phyloP scores from a whole-genome alignment of 2,797 vertebrate genomes.

The Pangasius mekongensis region DNA sequence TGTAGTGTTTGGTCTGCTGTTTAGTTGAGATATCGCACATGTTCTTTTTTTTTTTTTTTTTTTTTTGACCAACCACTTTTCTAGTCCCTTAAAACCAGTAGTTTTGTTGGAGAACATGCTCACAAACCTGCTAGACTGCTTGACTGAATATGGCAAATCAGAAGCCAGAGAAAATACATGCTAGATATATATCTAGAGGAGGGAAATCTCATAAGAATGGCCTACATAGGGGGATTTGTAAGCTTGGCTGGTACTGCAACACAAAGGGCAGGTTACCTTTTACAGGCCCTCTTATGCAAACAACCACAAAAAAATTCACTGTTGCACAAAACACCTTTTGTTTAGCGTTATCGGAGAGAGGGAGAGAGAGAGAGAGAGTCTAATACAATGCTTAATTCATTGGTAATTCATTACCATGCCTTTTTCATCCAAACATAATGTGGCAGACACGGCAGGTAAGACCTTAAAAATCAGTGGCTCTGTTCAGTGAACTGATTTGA shows the following conservation, averaged over 20 bases:
- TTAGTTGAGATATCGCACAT: background rate
- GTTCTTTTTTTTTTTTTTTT: background rate
- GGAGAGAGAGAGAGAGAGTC: constrained; percentile 20
- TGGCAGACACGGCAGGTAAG: background rate
- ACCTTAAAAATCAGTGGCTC: background rate
- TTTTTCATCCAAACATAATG: background rate
- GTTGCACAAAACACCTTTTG: constrained; percentile 53
- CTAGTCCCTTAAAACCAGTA: background rate
- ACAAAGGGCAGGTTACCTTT: constrained; percentile 49
- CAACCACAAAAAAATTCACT: constrained; percentile 52
- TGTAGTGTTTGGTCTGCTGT: background rate
- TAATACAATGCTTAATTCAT: constrained; percentile 32
- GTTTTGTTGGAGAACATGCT: background rate
- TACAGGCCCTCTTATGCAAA: constrained; percentile 59
- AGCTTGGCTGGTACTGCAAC: constrained; percentile 45
- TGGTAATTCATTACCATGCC: background rate
- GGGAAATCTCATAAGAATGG: background rate
- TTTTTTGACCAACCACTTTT: background rate
- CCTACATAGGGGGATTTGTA: constrained; percentile 41
- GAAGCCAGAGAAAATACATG: background rate
- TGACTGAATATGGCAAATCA: background rate
- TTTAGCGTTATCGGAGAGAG: constrained; percentile 49
- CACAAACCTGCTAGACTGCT: background rate
- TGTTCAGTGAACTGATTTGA: background rate
- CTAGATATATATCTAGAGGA: too few species aligned